phyloP scores from a whole-genome alignment of 2,888 invertebrate species.

The Drepana falcataria region DNA sequence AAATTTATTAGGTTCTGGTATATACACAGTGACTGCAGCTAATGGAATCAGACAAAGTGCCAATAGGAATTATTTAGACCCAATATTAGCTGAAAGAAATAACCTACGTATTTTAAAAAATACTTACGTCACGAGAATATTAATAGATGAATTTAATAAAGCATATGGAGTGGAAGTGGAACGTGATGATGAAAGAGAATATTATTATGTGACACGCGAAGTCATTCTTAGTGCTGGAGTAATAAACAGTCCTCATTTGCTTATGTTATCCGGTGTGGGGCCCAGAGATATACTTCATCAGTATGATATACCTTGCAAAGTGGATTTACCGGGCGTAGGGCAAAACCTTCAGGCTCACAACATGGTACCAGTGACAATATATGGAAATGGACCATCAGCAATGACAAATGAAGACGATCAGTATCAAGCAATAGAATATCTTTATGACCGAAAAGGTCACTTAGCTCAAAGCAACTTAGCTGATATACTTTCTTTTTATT shows the following conservation, averaged over 20 bases:
- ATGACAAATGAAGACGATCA: background rate
- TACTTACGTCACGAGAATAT: background rate
- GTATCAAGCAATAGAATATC: background rate
- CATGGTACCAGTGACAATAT: background rate
- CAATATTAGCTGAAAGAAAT: background rate
- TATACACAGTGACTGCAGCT: conserved; percentile 59
- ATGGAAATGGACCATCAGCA: background rate
- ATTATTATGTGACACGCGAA: background rate
- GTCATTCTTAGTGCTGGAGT: background rate
- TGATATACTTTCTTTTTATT: background rate
- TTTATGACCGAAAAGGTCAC: background rate
- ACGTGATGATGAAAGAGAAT: background rate
- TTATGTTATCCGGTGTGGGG: conserved; percentile 2
- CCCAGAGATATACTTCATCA: background rate
- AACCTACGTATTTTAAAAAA: background rate
- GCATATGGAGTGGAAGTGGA: background rate
- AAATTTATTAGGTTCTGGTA: conserved; percentile 67
- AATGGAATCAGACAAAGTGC: background rate
- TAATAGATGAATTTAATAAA: background rate
- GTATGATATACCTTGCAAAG: background rate
- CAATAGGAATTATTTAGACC: background rate
- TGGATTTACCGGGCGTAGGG: background rate
- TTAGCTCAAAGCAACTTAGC: background rate
- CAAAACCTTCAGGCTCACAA: background rate
- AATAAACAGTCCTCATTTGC: background rate